Base-by-base conservation (phyloP, 1,140 invertebrate species). In the Chelonus insularis region DNA sequence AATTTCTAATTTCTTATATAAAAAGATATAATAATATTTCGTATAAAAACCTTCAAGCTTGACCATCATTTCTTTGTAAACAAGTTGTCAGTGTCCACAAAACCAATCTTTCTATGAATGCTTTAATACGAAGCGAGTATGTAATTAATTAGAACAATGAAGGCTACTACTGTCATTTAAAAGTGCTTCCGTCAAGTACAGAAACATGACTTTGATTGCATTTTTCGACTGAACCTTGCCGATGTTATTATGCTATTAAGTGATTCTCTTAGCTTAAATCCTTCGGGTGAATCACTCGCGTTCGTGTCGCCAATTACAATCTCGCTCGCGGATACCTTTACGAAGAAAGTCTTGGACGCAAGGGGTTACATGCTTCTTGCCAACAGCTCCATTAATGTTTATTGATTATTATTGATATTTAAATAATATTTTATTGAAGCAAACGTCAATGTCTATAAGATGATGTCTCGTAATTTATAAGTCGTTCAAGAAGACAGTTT, bases 231-330 rank as follows among this genome's bases (percentile, higher is more conserved):
- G 48, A 39, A 23, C 51, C 51, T 56, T 34, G 36, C 57, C 45
- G 52, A 71, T 72, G 73, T 77, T 75, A 75, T 74, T 77, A 66
- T 65, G 68, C 64, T 65, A 59, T 59, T n/a, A 57, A 62, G 60
- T 75, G 73, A 77, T 73, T 77, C 72, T 72, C 34, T 43, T 39
- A 52, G 65, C 72, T 73, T 63, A 75, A 77, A 77, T 75, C 75
- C 75, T 70, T 66, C 41, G 14, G 51, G 63, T 71, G 68, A 70
- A 66, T 70, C 68, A 71, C 57, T 34, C 1, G 16, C 6, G n/a
- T n/a, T n/a, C n/a, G 18, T 7, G 7, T 43, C 41, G 12, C 23
- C 45, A 25, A 48, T 25, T 52, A 36, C 25, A 39, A 55, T 39
- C n/a, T n/a, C n/a, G n/a, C 34, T 36, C 25, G 16, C 20, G 51